Evolutionary conservation across 2,888 invertebrate species (phyloP), one percentile per base, ranked within the genome.

Genomic region (Tetragnatha montana): DNA sequence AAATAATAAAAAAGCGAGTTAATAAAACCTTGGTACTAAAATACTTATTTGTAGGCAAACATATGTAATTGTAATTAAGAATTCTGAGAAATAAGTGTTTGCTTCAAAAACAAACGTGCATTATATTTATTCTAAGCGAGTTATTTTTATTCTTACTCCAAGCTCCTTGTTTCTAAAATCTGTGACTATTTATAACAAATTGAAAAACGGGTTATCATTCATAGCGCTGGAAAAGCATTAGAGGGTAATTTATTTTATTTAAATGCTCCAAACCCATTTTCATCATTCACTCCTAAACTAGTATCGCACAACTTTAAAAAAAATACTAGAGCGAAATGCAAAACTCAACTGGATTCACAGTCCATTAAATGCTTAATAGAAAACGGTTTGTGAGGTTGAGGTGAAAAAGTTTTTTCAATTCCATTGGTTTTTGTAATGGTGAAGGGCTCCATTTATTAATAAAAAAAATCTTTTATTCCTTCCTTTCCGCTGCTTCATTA

Each of bases 331-430:
- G 4, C n/a, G 22, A 79, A 79, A 50, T 35, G 17, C 35, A 68
- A 79, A 79, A 79, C 8, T 68, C n/a, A 79, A 68, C 60, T 22
- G 19, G 68, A 68, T 79, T 79, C 22, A 79, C 79, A 79, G 22
- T 79, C 68, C 68, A 79, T 79, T 79, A 79, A 79, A 17, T 79
- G 17, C 17, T 22, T 79, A n/a, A 68, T 68, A 60, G 79, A 79
- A 79, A 79, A 68, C 68, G 10, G 14, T 79, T 60, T 79, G 22
- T 7, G 10, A 21, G 19, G 50, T 76, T 76, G 50, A 76, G 21
- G 60, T 60, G 60, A 19, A 21, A 76, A 8, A 3, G 7, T n/a
- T n/a, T 76, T 76, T 76, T 76, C 50, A 50, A 76, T 50, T 74
- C 76, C 8, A 19, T 19, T 71, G 71, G 21, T 10, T 19, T 21